These are phyloP conservation scores for Pseudotriccus pelzelni DNA, from an alignment of 2,797 vertebrate genomes.

Conservation along the genomic window DNA sequence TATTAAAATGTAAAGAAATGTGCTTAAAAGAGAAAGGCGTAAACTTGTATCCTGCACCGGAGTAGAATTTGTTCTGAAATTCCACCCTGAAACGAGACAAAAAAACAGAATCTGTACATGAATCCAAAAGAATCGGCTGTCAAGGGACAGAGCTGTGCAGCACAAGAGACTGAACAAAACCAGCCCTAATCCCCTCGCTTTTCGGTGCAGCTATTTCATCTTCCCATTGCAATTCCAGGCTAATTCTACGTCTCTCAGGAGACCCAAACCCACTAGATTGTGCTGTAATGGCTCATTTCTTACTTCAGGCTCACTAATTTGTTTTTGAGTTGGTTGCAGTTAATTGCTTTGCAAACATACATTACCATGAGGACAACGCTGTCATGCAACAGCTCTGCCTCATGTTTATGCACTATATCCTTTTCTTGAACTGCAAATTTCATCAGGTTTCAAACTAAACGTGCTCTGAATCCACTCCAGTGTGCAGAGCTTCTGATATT, in stretches of 20 bases:
- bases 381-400: background rate
- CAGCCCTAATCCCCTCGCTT: background rate
- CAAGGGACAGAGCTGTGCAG: background rate
- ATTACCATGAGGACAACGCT: background rate
- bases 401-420: accelerated
- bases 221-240: background rate
- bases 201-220: background rate
- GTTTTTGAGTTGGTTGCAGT: background rate
- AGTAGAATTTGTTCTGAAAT: conserved; percentile 99
- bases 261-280: background rate
- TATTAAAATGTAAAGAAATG: conserved; percentile 73
- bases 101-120: background rate
- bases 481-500: background rate
- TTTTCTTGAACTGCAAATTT: background rate
- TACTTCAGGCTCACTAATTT: background rate
- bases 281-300: background rate
- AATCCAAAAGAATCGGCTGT: background rate
- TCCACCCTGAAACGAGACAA: conserved; percentile 87
- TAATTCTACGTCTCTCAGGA: background rate
- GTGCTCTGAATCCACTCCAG: background rate
- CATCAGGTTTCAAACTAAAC: background rate
- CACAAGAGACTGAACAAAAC: background rate
- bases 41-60: conserved; percentile 92
- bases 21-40: conserved; percentile 91
- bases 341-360: background rate